Evolutionary conservation across 1,140 invertebrate species (phyloP), one percentile per base, ranked within the genome.

Genomic region (Papilio dardanus): DNA sequence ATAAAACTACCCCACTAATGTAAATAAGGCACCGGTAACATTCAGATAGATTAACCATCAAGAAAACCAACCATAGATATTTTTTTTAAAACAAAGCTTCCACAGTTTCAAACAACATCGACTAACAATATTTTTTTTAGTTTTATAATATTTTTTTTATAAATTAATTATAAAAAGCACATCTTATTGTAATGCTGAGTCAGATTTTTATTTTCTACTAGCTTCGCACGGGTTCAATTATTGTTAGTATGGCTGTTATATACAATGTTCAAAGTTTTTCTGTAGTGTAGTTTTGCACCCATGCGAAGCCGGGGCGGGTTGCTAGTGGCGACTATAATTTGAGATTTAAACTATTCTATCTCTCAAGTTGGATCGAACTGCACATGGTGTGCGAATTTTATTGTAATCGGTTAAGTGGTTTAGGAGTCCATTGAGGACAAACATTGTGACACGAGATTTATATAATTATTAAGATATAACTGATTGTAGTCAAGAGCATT

Each of bases 21-120:
- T 54, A 54, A 21, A 54, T 54, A 54, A 54, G 50, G 50, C 50
- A 54, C 50, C 24, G 50, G 50, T 24, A 54, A 54, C 50, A 54
- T 7, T 21, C 50, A 54, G 50, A 19, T 21, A 24, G 50, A 54
- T 54, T 54, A 54, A 54, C 50, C 50, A 21, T 54, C 50, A 21
- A 21, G 46, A 21, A 54, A 21, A 54, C 46, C 19, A 19, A 50
- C n/a, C 5, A 16, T 21, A 21, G 10, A 54, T 24, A 21, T 54
- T 54, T 19, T 19, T 24, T 54, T 54, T 10, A 24, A 54, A 10
- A 54, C 50, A 54, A 54, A 54, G 50, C 50, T 54, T 54, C 50
- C 50, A 54, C 21, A 54, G 50, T 10, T 6, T 54, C 50, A 54
- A 42, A 46, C n/a, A 54, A 54, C n/a, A 24, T 24, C 19, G 50